Evolutionary conservation across 2,888 invertebrate species (phyloP), one percentile per base, ranked within the genome.

Genomic region (Rhagium mordax): DNA sequence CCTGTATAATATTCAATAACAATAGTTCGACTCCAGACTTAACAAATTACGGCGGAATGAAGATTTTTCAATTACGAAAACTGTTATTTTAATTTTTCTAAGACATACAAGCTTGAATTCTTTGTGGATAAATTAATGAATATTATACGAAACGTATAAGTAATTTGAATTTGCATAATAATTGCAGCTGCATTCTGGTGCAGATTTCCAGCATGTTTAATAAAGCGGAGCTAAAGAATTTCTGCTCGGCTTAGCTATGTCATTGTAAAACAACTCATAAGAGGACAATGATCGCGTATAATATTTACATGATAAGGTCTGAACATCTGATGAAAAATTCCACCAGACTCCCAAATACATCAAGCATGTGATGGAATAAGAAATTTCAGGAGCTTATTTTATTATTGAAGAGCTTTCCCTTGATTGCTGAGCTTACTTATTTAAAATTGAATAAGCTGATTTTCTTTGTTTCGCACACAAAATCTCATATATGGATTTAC

Each of bases 291-390:
- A 65, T 65, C 33, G 33, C 53, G 57, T 71, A 57, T 59, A 71
- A 71, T 71, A 71, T 71, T 71, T 71, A 71, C 65, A 71, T 71
- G 49, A 47, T 48, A 55, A 41, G 61, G 41, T 10, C 29, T 20
- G 33, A 29, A 55, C 21, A 47, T 69, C 60, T 60, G 74, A 71
- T 71, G 74, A 74, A 74, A 74, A 71, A 74, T 74, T 74, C 68
- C 71, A 27, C 47, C 47, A 71, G 57, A 65, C 61, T 68, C 51
- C 47, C 61, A 62, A 49, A 68, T 66, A 71, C 69, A 72, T 74
- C 71, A 71, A 68, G 64, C 68, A 68, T 71, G 71, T 74, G 74
- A 74, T 74, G 71, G 74, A 74, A 74, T 74, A 74, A 74, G 69
- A 64, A 74, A 74, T 74, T 72, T 67, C 71, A 15, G 57, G 51